These are phyloP conservation scores for Ectobius pallidus DNA, from an alignment of 2,888 invertebrate genomes.

Conservation along the genomic window DNA sequence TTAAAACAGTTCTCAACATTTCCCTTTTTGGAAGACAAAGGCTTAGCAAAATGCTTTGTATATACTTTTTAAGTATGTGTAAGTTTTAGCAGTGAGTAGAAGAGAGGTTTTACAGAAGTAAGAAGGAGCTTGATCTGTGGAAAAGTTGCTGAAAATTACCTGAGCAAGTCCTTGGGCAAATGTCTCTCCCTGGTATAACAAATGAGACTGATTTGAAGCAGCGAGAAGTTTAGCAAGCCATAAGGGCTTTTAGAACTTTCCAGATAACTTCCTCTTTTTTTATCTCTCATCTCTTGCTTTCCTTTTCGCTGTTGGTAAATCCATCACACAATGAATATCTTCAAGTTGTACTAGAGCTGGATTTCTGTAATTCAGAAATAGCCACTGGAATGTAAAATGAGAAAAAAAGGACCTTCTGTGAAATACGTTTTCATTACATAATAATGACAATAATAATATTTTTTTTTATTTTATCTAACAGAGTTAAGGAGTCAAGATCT, in stretches of 20 bases:
- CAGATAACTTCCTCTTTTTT: not conserved
- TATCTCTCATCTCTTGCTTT: not conserved
- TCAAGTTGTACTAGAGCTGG: too few relatives aligned
- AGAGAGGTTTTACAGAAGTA: not conserved
- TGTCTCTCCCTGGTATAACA: not conserved
- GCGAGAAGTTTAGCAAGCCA: not conserved
- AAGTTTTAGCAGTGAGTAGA: not conserved
- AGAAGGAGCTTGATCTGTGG: not conserved
- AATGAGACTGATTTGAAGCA: not conserved
- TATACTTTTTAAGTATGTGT: not conserved
- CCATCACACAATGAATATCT: not conserved
- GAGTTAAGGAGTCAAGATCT: too few relatives aligned
- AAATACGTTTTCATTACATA: too few relatives aligned
- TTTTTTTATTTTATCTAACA: too few relatives aligned
- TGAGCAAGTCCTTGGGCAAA: not conserved
- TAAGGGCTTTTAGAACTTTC: not conserved
- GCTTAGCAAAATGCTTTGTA: not conserved
- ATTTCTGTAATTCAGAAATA: too few relatives aligned
- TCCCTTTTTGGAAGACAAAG: not conserved
- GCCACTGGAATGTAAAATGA: too few relatives aligned
- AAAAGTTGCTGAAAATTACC: conserved; percentile 9
- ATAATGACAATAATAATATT: too few relatives aligned
- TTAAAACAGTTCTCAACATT: not conserved
- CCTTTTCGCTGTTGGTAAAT: not conserved
- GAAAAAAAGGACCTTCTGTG: too few relatives aligned